Evolutionary conservation across 2,888 invertebrate species (phyloP), one percentile per base, ranked within the genome.

Genomic region (Miltochrista miniata): DNA sequence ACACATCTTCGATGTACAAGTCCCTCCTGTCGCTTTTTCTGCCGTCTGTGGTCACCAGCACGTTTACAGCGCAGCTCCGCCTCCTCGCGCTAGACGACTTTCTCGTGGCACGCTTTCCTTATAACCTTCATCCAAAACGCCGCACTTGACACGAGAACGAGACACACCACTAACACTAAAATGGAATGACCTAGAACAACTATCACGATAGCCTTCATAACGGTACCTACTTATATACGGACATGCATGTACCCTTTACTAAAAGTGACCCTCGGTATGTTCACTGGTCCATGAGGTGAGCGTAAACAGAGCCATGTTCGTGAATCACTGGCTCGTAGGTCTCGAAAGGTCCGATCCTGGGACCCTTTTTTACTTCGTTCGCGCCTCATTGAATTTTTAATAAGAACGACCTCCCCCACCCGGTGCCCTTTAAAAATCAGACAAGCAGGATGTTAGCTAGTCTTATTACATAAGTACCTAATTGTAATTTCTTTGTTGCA

Each of bases 321-420:
- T 66, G 59, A 64, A 9, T 57, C 70, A 64, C 36, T 70, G 66
- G 55, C 52, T 62, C 55, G 61, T 55, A 56, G 42, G 51, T 35
- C 31, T 45, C 54, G 48, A 51, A 60, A 62, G 65, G 38, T 45
- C 48, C 44, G 15, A 9, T 14, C 49, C 54, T 54, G 44, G n/a
- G n/a, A 54, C 59, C 65, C 65, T 54, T 74, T 68, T 58, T 54
- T 60, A 51, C 58, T 64, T 57, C 55, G 59, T 59, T 61, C 50
- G 48, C 65, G 59, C 63, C 37, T 71, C 59, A 54, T 61, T 64
- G 59, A 43, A 15, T 53, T 64, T 61, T 64, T 57, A 24, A 44
- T 51, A n/a, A n/a, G n/a, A n/a, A n/a, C n/a, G n/a, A 34, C 15
- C 33, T 51, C 29, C 31, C 31, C 8, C 5, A 31, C 31, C 45